A percentile compares a stretch with the other conserved stretches of the same genome.
phyloP scores from a whole-genome alignment of 2,113 vertebrate genomes.

The Rhipidura dahli region DNA sequence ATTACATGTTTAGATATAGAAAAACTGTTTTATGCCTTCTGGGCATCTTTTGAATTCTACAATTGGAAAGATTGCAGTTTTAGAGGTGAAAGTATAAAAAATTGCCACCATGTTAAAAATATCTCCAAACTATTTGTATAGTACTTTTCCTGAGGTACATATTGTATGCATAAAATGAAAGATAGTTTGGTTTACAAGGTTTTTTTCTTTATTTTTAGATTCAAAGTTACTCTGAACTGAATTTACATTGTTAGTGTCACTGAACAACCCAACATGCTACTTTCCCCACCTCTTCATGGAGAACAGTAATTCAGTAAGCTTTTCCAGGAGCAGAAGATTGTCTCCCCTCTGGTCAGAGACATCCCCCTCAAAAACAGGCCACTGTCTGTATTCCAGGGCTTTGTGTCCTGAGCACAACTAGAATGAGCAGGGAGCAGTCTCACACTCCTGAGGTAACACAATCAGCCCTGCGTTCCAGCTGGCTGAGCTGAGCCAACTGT shows the following conservation, averaged over 20 bases:
- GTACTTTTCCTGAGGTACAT: background rate
- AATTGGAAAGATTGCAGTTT: background rate
- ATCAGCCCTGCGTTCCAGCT: background rate
- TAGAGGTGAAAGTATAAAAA: background rate
- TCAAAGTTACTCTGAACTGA: background rate
- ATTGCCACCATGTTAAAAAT: background rate
- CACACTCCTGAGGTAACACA: background rate
- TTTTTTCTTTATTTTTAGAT: background rate
- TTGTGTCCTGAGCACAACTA: background rate
- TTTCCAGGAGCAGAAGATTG: background rate
- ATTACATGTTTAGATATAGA: background rate
- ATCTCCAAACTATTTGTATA: background rate
- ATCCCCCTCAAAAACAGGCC: background rate
- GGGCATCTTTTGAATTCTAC: background rate
- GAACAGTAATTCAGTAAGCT: background rate
- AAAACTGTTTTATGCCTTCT: background rate
- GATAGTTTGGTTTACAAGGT: background rate
- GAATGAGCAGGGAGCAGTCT: background rate
- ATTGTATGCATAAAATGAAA: background rate
- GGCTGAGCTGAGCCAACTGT: background rate
- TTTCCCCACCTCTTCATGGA: background rate
- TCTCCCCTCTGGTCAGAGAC: background rate
- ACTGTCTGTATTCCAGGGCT: background rate
- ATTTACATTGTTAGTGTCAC: background rate
- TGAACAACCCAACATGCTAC: background rate